Percentiles rank a stretch among this genome's conserved stretches.
Evolutionary conservation across 2,113 vertebrate species (phyloP).

Genomic region (Rhynchopsitta pachyrhyncha): DNA sequence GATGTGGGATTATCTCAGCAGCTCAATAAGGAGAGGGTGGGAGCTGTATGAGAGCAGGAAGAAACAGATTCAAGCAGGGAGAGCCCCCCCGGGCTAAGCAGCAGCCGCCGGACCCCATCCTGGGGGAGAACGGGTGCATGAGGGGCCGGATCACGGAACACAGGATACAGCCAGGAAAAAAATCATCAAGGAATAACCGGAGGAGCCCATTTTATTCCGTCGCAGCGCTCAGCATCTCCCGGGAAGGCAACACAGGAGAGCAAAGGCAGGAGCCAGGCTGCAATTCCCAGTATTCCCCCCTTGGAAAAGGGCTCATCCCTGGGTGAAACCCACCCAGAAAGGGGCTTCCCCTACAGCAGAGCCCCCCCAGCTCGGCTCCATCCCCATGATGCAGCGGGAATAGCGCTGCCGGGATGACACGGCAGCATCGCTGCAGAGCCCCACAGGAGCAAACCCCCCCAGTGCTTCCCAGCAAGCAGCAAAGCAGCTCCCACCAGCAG

Average conservation of each 20-base stretch:
- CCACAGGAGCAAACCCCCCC: neutral
- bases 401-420: neutral
- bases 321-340: neutral
- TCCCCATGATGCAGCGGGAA: neutral
- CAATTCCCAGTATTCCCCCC: too few relatives aligned
- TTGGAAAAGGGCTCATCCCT: accelerated
- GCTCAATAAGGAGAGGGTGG: neutral
- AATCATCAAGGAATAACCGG: accelerated
- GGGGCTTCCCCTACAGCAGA: neutral
- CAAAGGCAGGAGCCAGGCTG: neutral
- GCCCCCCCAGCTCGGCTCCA: neutral
- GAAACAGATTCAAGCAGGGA: neutral
- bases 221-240: neutral
- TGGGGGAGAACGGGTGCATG: accelerated
- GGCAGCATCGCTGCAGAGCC: neutral
- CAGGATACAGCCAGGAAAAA: neutral
- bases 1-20: neutral
- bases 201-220: neutral
- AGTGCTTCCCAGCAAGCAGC: accelerated
- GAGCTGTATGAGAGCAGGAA: accelerated
- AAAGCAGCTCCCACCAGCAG: neutral
- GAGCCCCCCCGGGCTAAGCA: neutral
- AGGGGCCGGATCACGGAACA: accelerated
- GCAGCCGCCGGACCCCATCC: too few relatives aligned
- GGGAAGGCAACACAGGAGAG: neutral